Conservation (phyloP, 2,888 invertebrate genomes). For the Phragmatobia fuliginosa region DNA sequence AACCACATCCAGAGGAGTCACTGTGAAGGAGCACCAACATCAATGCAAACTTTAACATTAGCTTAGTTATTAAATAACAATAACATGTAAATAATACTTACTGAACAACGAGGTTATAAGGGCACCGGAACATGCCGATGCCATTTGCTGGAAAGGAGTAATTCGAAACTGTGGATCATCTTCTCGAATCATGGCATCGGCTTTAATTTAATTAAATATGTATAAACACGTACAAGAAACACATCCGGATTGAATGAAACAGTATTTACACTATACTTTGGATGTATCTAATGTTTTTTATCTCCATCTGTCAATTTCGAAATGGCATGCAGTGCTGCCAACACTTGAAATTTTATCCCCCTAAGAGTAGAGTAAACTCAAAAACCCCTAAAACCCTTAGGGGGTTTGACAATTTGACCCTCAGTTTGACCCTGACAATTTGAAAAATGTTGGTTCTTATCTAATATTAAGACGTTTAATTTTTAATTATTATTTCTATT, state of each 20-base stretch:
- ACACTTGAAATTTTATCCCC: no score
- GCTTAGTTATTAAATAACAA: constrained; percentile 9
- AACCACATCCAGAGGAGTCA: constrained; percentile 99
- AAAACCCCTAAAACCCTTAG: no score
- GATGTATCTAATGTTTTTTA: constrained; percentile 14
- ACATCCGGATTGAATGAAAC: constrained; percentile 32
- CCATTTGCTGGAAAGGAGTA: constrained; percentile 93
- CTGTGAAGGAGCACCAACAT: constrained; percentile 82
- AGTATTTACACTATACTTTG: constrained; percentile 31
- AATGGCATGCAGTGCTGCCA: not conserved
- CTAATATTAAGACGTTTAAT: no score
- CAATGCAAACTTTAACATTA: not conserved
- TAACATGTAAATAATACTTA: constrained; percentile 74
- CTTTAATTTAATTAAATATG: constrained; percentile 23
- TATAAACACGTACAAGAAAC: constrained; percentile 23
- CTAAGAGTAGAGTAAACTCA: no score
- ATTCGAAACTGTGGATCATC: constrained; percentile 93
- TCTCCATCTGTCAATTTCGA: constrained; percentile 12
- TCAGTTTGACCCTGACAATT: no score
- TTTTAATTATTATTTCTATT: no score
- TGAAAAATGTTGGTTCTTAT: no score
- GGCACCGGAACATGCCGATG: constrained; percentile 95
- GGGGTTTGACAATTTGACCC: no score
- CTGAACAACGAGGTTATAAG: constrained; percentile 95
- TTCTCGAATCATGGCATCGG: constrained; percentile 77